These are phyloP conservation scores for Drosophila glabriapex DNA, from an alignment of 2,888 invertebrate genomes.

Conservation along the genomic window DNA sequence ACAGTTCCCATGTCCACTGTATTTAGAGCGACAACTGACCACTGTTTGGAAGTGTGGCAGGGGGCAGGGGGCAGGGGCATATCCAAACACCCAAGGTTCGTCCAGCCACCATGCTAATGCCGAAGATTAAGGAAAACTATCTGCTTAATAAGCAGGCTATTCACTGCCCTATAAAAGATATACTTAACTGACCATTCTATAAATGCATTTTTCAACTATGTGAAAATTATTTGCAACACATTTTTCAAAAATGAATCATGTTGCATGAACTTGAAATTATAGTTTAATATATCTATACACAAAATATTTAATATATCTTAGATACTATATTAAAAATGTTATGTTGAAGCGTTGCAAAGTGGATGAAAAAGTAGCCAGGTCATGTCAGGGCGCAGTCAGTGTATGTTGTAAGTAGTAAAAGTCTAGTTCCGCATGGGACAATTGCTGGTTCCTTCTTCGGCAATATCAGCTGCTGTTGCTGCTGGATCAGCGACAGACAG, in stretches of 20 bases:
- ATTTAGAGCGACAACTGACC: slow-evolving; percentile 58
- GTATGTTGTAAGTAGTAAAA: slow-evolving; percentile 28
- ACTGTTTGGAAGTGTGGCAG: slow-evolving; percentile 20
- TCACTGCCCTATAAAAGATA: slow-evolving; percentile 8
- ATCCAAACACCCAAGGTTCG: slow-evolving; percentile 46
- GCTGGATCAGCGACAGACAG: neutral
- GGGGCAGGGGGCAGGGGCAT: slow-evolving; percentile 4
- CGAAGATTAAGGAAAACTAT: slow-evolving; percentile 33
- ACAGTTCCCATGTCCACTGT: slow-evolving; percentile 70
- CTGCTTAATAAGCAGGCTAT: too few species aligned
- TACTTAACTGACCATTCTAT: neutral
- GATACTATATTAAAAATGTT: neutral
- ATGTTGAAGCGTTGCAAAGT: neutral
- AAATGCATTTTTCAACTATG: neutral
- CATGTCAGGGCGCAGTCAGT: neutral
- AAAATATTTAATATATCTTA: neutral
- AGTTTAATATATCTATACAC: neutral
- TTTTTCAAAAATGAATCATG: neutral
- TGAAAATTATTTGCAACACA: neutral
- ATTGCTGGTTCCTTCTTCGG: slow-evolving; percentile 77
- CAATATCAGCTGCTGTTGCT: slow-evolving; percentile 29
- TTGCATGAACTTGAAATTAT: neutral
- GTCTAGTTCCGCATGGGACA: slow-evolving; percentile 79
- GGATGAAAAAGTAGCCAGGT: neutral
- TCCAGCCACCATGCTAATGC: slow-evolving; percentile 22